Evolutionary conservation across 2,113 vertebrate species (phyloP).

Genomic region (Hassar affinis): DNA sequence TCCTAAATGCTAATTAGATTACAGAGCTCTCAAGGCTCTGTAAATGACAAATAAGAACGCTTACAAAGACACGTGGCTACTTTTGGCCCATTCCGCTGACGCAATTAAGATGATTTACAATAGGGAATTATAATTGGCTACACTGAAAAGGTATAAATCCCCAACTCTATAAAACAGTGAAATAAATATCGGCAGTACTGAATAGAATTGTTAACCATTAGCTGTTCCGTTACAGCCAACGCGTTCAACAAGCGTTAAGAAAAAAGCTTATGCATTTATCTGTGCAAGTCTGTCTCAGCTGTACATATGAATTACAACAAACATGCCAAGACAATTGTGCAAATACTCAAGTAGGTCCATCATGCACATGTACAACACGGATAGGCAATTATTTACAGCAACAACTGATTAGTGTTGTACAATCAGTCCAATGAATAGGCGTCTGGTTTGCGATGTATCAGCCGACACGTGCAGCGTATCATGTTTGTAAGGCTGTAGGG

Average conservation of each 20-base stretch:
- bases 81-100: slow-evolving; percentile 20
- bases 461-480: slow-evolving; percentile 15
- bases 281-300: slow-evolving; percentile 25
- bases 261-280: background rate
- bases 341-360: slow-evolving; percentile 38
- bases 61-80: background rate
- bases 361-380: slow-evolving; percentile 1
- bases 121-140: background rate
- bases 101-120: background rate
- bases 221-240: background rate
- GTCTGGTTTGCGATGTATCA: background rate
- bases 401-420: background rate
- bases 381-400: slow-evolving; percentile 21
- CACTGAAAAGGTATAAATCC: background rate
- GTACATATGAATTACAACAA: slow-evolving; percentile 14
- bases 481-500: slow-evolving; percentile 49
- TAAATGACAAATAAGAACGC: slow-evolving; percentile 25
- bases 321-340: slow-evolving; percentile 46
- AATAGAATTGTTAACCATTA: background rate
- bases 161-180: background rate
- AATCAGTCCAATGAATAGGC: background rate
- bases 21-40: slow-evolving; percentile 27
- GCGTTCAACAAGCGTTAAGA: slow-evolving; percentile 7
- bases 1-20: slow-evolving; percentile 34
- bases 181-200: background rate